phyloP scores from a whole-genome alignment of 2,888 invertebrate genomes.

The Trichogramma evanescens region DNA sequence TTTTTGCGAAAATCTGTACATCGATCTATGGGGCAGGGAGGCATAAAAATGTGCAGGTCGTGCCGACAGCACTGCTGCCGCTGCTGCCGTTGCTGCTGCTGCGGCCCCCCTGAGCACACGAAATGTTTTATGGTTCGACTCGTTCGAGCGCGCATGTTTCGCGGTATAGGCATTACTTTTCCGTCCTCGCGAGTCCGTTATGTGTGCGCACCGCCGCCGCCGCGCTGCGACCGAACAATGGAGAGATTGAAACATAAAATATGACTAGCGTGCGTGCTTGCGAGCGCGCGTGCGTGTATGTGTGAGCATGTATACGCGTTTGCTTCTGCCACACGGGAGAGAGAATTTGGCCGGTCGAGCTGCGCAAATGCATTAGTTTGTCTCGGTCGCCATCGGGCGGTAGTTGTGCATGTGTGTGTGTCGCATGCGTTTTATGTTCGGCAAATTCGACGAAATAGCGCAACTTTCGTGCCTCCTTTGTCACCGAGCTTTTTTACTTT shows the following conservation, averaged over 20 bases:
- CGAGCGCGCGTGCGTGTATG: constrained; percentile 19
- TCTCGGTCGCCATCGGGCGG: no score
- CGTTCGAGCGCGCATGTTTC: constrained; percentile 41
- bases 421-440: background rate
- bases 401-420: no score
- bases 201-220: constrained; percentile 29
- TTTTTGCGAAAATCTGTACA: constrained; percentile 41
- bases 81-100: constrained; percentile 6
- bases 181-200: constrained; percentile 45
- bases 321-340: constrained; percentile 10
- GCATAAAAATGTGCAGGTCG: constrained; percentile 44
- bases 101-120: background rate
- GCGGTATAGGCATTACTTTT: constrained; percentile 45
- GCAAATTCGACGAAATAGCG: constrained; percentile 19
- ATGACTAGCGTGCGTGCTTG: constrained; percentile 36
- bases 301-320: constrained; percentile 13
- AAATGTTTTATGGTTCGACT: constrained; percentile 44
- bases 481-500: constrained; percentile 5
- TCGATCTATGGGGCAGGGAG: constrained; percentile 37
- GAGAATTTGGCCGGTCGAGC: background rate
- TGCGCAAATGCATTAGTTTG: no score
- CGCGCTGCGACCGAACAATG: constrained; percentile 36
- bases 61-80: constrained; percentile 37
- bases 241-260: constrained; percentile 48
- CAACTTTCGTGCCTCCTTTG: constrained; percentile 13